These are phyloP conservation scores for Amblyopsis hoosieri DNA, from an alignment of 2,797 vertebrate species.

Conservation along the genomic window DNA sequence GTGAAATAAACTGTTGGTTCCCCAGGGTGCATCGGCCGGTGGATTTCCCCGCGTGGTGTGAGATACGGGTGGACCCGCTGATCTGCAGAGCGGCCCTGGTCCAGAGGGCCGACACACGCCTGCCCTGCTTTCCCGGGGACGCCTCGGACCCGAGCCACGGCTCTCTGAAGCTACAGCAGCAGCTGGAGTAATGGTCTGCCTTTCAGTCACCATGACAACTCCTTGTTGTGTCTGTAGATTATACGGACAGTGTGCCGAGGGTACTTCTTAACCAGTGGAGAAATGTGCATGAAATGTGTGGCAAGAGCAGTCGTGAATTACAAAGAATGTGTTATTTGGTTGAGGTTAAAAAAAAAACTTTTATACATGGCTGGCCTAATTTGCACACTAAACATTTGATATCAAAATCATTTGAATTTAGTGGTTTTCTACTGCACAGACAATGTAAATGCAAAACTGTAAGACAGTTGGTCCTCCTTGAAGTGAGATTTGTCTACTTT, in stretches of 20 bases:
- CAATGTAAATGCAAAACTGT: no score
- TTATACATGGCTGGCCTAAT: background rate
- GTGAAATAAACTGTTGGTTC: background rate
- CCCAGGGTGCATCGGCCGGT: slow-evolving; percentile 88
- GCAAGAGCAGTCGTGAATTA: background rate
- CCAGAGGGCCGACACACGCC: slow-evolving; percentile 82
- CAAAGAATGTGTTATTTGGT: background rate
- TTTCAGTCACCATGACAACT: slow-evolving; percentile 13
- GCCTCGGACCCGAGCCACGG: slow-evolving; percentile 78
- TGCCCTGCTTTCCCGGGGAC: slow-evolving; percentile 81
- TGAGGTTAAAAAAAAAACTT: no score
- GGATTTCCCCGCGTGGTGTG: slow-evolving; percentile 89
- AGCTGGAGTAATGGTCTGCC: slow-evolving; percentile 66
- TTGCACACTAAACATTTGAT: no score
- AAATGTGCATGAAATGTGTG: slow-evolving; percentile 15
- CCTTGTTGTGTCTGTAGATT: slow-evolving; percentile 3
- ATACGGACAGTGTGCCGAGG: slow-evolving; percentile 15
- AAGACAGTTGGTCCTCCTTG: no score
- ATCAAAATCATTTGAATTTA: no score
- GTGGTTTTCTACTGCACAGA: no score
- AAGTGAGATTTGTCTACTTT: no score
- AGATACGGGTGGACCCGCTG: slow-evolving; percentile 82
- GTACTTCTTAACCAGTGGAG: slow-evolving; percentile 8
- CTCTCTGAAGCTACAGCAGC: slow-evolving; percentile 59
- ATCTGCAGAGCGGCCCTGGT: slow-evolving; percentile 89